Evolutionary conservation across 2,797 vertebrate species (phyloP), one percentile per base, ranked within the genome.

Genomic region (Caiman crocodilus): DNA sequence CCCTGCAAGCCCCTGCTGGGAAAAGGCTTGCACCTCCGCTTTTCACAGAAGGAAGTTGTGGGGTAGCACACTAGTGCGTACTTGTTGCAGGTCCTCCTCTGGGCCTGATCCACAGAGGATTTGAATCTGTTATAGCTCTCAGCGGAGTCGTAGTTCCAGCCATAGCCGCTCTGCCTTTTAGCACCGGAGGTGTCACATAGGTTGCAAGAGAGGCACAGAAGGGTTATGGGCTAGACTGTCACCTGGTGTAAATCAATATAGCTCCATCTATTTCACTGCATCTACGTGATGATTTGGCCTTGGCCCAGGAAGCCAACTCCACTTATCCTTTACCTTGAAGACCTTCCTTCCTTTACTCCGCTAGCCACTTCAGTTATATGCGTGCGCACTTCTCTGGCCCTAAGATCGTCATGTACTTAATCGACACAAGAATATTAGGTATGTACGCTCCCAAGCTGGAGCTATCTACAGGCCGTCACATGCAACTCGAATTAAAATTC

Each of bases 51-150:
- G 20, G 8, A 15, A 90, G 56, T 0, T 78, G 13, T 63, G 11
- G 77, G 50, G 35, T 4, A 56, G 16, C 16, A 15, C 28, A n/a
- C 16, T 6, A 6, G 15, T 20, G 25, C 4, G 16, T 76, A 91
- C 20, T 59, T 63, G 21, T 56, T n/a, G 11, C 16, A 4, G 23
- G 0, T 42, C 4, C 60, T 17, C 42, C 42, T 13, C 25, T 0
- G 0, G 82, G 17, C 9, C 42, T 50, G 42, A 50, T 50, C 42
- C 82, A 13, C 55, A 26, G 7, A 28, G 50, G 26, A 10, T 42
- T 42, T 15, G 65, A 4, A 18, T 42, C 42, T 63, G 9, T 56
- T 85, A 84, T 73, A 9, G 1, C 42, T 10, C 42, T 50, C 42
- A 10, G 2, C 6, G 65, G 81, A 61, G 58, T 3, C 59, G 65